Base-by-base conservation (phyloP, 2,888 invertebrate species). In the Lobophora halterata region DNA sequence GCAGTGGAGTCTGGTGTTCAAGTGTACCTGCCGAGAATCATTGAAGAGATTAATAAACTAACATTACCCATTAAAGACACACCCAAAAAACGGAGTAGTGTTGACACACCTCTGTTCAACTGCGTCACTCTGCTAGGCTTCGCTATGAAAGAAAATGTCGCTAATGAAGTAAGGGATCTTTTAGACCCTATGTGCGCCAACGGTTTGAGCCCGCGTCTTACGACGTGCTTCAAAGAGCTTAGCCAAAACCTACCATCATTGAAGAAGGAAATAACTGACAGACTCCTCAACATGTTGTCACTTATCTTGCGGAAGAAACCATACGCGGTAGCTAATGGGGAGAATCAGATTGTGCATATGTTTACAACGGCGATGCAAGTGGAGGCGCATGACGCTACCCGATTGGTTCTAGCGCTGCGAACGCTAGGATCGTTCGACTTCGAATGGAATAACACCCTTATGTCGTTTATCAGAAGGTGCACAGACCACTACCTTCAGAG, bases 41-140 rank as follows among this genome's bases (percentile, higher is more conserved):
- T 98, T 91, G 95, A 37, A 7, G 43, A 95, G 58, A 90, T 93
- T 3, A 92, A 97, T 18, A 92, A 93, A 64, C 71, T 89, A 18
- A 91, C 93, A 2, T 78, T 97, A 28, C 96, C 97, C 0, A 87
- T 92, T 0, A 91, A 92, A 68, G 95, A 95, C 49, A 90, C 91
- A 0, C 90, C 94, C 0, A 96, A 95, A 66, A 95, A 95, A 67
- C 91, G 93, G 38, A 81, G 88, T 10, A 83, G 89, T 0, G 88
- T 93, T 13, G 98, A 98, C 64, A 94, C 96, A 0, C 92, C 96
- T 0, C 93, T 98, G 20, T 98, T 98, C 71, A 94, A 95, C 35
- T 99, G 98, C 77, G 93, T 99, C n/a, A 97, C 97, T 6, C 89
- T 98, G 49, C 79, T 99, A 23, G 95, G 96, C 0, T 93, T 95